These are phyloP conservation scores for Triplophysa bombifrons DNA, from an alignment of 2,797 vertebrate species.

Conservation along the genomic window DNA sequence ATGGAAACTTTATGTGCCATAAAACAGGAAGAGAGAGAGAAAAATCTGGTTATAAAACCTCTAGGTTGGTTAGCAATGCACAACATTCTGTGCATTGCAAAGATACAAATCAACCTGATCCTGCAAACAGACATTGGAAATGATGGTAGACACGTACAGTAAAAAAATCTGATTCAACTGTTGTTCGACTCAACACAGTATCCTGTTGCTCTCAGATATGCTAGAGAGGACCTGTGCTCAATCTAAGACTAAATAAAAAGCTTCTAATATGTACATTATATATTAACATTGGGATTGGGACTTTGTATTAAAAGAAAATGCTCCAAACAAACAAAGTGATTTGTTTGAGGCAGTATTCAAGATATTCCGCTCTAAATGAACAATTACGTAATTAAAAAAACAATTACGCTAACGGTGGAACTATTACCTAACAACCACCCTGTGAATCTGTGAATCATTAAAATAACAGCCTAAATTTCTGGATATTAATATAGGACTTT, in stretches of 20 bases:
- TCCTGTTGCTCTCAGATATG: neutral
- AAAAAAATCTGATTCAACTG: neutral
- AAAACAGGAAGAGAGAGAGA: constrained; percentile 45
- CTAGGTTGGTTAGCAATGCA: constrained; percentile 2
- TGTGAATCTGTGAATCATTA: constrained; percentile 12
- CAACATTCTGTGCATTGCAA: neutral
- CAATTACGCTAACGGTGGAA: constrained; percentile 15
- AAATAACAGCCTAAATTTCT: constrained; percentile 20
- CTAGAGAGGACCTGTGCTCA: neutral
- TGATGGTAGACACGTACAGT: neutral
- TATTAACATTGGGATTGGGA: neutral
- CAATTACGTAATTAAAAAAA: constrained; percentile 1
- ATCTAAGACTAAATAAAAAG: neutral
- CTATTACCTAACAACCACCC: neutral
- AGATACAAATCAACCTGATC: neutral
- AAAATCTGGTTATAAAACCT: constrained; percentile 20
- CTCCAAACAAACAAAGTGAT: neutral
- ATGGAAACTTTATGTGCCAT: constrained; percentile 47
- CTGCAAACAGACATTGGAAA: neutral
- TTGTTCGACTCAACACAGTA: neutral
- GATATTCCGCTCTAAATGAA: neutral
- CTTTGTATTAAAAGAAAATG: neutral
- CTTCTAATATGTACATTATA: too few species aligned
- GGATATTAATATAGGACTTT: neutral
- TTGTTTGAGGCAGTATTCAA: neutral